Evolutionary conservation across 1,140 invertebrate genomes (phyloP).

Genomic region (Yoshiicerus persimilis): DNA sequence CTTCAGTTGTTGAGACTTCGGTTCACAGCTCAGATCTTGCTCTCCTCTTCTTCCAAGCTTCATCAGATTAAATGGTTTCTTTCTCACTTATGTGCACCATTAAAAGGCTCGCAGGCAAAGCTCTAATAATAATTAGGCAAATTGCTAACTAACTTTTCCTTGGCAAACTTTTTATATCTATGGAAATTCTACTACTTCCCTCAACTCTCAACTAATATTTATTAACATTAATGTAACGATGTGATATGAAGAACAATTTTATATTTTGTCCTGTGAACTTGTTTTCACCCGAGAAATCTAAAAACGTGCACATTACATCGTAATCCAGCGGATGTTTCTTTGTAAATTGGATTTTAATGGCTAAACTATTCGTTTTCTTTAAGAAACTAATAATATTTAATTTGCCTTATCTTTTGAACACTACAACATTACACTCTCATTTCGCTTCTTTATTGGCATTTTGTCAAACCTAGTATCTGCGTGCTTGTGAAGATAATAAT

Average conservation of each 20-base stretch:
- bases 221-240: background rate
- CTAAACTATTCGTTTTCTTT: background rate
- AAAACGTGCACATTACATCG: background rate
- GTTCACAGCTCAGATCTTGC: background rate
- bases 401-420: no score
- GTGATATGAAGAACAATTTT: background rate
- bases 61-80: background rate
- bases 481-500: background rate
- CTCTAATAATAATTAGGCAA: slow-evolving; percentile 17
- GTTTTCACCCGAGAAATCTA: no score
- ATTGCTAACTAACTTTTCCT: background rate
- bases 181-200: background rate
- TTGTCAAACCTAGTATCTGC: background rate
- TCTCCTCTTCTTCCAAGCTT: background rate
- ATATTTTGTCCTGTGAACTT: no score
- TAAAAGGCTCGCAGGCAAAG: background rate
- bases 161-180: background rate
- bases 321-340: background rate
- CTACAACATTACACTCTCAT: background rate
- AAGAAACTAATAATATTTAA: background rate
- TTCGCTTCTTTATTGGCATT: background rate
- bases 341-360: background rate
- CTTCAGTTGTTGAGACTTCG: background rate
- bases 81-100: background rate
- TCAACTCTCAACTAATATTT: background rate